Evolutionary conservation across 2,888 invertebrate genomes (phyloP), one percentile per base, ranked within the genome.

Genomic region (Dysmachus trigonus): DNA sequence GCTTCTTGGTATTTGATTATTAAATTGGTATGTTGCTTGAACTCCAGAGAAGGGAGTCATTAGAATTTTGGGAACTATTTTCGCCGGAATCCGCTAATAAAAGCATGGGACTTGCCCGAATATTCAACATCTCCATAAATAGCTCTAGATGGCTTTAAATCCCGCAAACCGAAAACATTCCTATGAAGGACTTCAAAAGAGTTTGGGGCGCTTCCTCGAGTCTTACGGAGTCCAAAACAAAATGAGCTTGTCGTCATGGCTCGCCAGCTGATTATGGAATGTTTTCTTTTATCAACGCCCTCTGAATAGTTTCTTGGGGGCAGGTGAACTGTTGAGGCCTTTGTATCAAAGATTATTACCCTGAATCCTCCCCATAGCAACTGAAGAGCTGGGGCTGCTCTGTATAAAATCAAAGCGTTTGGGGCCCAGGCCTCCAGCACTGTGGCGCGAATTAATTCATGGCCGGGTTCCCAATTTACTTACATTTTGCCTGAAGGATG

Each of bases 381-480:
- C 79, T 15, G 30, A 7, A 62, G 62, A 10, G 27, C 22, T 27
- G 79, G 27, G 30, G 8, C 22, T 30, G 27, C 13, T 13, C 38
- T 79, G 47, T 30, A n/a, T n/a, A 7, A 51, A 79, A 47, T 47
- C 27, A 79, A 79, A 79, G 47, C 33, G n/a, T 51, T 8, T n/a
- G 13, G 22, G 47, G 10, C 18, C 27, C 62, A 62, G 3, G 38
- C 15, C 38, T 15, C 15, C 15, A 15, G 62, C 79, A 30, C 51
- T 1, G 47, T n/a, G 27, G 22, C 31, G 8, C 51, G 47, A 79
- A 79, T 79, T 79, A 79, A 79, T 79, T 79, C 30, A 13, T 22
- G 47, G 10, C 79, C 47, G 18, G 27, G 47, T 47, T 22, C 77
- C 41, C 79, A 79, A 79, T 79, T 79, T 79, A 51, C 47, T 47